phyloP scores from a whole-genome alignment of 2,113 vertebrate genomes.

The Corynorhinus townsendii region DNA sequence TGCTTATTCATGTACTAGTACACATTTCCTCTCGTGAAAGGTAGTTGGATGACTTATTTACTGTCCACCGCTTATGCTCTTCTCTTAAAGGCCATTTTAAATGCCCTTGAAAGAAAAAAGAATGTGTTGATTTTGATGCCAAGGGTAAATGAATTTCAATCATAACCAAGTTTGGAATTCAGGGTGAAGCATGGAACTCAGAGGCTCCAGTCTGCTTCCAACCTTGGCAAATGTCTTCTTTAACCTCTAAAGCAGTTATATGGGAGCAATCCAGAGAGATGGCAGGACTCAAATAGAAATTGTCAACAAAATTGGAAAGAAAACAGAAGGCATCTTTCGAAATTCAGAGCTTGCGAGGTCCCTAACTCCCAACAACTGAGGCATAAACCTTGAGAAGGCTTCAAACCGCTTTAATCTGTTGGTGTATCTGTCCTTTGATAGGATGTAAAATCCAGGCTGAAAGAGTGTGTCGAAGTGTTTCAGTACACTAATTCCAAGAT shows the following conservation, averaged over 20 bases:
- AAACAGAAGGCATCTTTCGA: constrained; percentile 42
- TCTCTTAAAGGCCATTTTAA: constrained; percentile 25
- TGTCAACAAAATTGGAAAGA: constrained; percentile 60
- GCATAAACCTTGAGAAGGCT: constrained; percentile 50
- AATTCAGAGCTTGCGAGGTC: constrained; percentile 21
- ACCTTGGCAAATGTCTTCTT: constrained; percentile 52
- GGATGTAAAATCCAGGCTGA: constrained; percentile 49
- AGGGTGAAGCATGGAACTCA: neutral
- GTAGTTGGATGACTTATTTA: constrained; percentile 22
- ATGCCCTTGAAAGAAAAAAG: neutral
- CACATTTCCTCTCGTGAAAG: neutral
- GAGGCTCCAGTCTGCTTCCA: neutral
- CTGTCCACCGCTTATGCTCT: neutral
- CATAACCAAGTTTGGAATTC: neutral
- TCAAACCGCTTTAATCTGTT: constrained; percentile 55
- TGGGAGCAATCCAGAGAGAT: constrained; percentile 14
- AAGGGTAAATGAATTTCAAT: constrained; percentile 33
- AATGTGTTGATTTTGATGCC: constrained; percentile 27
- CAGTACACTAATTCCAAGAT: constrained; percentile 52
- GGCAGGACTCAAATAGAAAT: constrained; percentile 31
- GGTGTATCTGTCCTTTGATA: constrained; percentile 42
- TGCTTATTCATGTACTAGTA: constrained; percentile 30
- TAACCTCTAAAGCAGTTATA: constrained; percentile 1
- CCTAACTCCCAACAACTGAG: constrained; percentile 52
- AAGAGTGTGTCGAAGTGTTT: constrained; percentile 1